Evolutionary conservation across 2,113 vertebrate genomes (phyloP), one percentile per base, ranked within the genome.

Genomic region (Daphoenositta chrysoptera): DNA sequence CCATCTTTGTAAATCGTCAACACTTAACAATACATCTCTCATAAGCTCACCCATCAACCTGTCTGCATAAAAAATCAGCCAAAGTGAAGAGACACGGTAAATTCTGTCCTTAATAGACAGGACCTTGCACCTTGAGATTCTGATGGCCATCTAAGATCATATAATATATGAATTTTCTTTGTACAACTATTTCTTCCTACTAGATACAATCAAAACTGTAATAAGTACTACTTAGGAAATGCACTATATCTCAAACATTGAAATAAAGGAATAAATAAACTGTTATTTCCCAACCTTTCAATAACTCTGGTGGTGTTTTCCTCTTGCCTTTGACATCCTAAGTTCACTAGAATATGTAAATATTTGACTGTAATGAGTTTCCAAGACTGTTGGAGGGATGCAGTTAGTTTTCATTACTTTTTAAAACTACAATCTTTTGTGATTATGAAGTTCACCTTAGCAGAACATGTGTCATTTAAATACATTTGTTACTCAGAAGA

Each of bases 331-430:
- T 61, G 40, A 13, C 54, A 97, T 92, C 33, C 65, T 78, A 70
- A 90, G 33, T 94, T 78, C n/a, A 80, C 86, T 88, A 93, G 96
- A 97, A 95, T 95, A 94, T 92, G 97, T 97, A 98, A 94, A 94
- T 96, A 94, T 96, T 96, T 96, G 96, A 95, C 93, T 83, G 64
- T 78, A 94, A 95, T 92, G 91, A 90, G 75, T 92, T 96, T 97
- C 78, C 23, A 47, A 39, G 89, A 87, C 37, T 81, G 58, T 70
- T 76, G 54, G 56, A 71, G 15, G 16, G 33, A 64, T 8, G 66
- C 35, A 93, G 58, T 90, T 93, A 66, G 71, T 95, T 97, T 95
- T 87, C 93, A 93, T 93, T 94, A 91, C 80, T 86, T 93, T 70
- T 78, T 61, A 75, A 93, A 92, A 68, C 60, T 65, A 53, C 37